Evolutionary conservation across 1,140 invertebrate species (phyloP), one percentile per base, ranked within the genome.

Genomic region (Charaxes varanes): DNA sequence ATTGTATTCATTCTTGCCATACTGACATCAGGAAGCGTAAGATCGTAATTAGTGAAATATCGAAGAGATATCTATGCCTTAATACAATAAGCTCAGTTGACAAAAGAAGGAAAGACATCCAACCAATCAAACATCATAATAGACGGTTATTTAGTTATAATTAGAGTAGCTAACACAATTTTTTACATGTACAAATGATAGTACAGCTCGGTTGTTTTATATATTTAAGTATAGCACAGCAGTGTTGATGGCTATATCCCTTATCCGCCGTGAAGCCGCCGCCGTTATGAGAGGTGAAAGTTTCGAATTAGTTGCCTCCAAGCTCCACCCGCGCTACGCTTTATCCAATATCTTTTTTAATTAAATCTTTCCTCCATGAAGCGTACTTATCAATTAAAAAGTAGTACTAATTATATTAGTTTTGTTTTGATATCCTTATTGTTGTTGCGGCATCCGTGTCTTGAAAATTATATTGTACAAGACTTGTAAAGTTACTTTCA

Each of bases 311-410:
- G 40, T 41, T 41, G 28, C 28, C 26, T 11, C 37, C 23, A 6
- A 26, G 13, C 37, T 26, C 27, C 16, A 14, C 5, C 27, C 17
- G 17, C 8, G 35, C 16, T 33, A 0, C 27, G 27, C 27, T 28
- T 28, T 15, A 14, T 33, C 30, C 15, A 33, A 33, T 11, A 33
- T 33, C 30, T 41, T 41, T 41, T 40, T 41, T 42, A 35, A 42
- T 42, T 42, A 42, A 42, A 42, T 42, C 31, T 42, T 28, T 42
- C 28, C 40, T 26, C 16, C n/a, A 17, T 27, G 23, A 42, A 34
- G 23, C 22, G 31, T 24, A 16, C 30, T 34, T 31, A 34, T 42
- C 40, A 12, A 34, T 22, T 34, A 21, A 24, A 27, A 27, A 34
- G 16, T 42, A 27, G 28, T 15, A n/a, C 19, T 42, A 27, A 34